phyloP scores from a whole-genome alignment of 2,888 invertebrate genomes.

The Leptothorax acervorum region DNA sequence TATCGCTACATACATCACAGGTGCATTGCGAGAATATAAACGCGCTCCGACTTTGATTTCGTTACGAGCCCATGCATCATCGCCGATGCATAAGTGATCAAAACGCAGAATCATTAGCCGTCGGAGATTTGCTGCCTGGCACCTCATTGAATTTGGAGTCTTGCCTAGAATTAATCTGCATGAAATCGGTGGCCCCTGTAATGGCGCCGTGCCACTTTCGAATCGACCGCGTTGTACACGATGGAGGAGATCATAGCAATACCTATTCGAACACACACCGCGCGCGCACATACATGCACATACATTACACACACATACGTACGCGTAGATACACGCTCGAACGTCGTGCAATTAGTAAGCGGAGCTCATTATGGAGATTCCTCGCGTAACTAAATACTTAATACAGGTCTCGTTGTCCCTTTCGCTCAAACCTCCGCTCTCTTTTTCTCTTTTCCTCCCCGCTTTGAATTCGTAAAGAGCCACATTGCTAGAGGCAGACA shows the following conservation, averaged over 20 bases:
- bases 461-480: constrained; percentile 78
- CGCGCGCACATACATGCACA: neutral
- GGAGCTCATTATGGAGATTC: constrained; percentile 80
- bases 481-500: constrained; percentile 47
- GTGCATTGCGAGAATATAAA: constrained; percentile 48
- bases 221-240: constrained; percentile 46
- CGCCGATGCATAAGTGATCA: constrained; percentile 39
- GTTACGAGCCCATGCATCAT: constrained; percentile 48
- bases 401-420: constrained; percentile 74
- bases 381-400: constrained; percentile 80
- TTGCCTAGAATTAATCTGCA: constrained; percentile 55
- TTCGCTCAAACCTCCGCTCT: neutral
- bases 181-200: constrained; percentile 33
- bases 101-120: constrained; percentile 47
- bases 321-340: neutral
- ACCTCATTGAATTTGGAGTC: constrained; percentile 50
- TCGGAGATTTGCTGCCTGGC: constrained; percentile 35
- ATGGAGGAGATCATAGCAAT: constrained; percentile 38
- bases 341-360: constrained; percentile 77
- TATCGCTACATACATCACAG: constrained; percentile 53
- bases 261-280: constrained; percentile 25
- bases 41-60: constrained; percentile 49
- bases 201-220: constrained; percentile 50
- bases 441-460: constrained; percentile 30
- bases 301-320: neutral